Evolutionary conservation across 2,888 invertebrate species (phyloP).

Genomic region (Argyresthia albistria): DNA sequence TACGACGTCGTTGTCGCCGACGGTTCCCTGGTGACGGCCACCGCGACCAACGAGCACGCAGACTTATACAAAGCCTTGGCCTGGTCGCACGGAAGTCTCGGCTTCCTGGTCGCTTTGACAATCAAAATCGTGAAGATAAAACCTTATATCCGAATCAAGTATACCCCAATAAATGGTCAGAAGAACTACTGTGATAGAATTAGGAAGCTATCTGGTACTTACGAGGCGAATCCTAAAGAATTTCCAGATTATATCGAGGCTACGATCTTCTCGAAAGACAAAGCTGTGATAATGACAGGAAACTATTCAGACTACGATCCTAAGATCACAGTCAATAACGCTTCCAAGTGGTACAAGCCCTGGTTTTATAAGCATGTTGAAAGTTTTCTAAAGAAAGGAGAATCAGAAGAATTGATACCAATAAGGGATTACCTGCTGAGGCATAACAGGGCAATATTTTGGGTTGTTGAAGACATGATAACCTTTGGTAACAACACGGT

Average conservation of each 20-base stretch:
- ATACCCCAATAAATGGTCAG: conserved; percentile 75
- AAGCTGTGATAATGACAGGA: conserved; percentile 78
- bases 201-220: conserved; percentile 72
- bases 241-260: conserved; percentile 77
- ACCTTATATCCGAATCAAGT: conserved; percentile 76
- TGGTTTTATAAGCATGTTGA: conserved; percentile 82
- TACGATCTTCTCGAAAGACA: conserved; percentile 74
- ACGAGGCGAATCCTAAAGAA: conserved; percentile 44
- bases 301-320: conserved; percentile 74
- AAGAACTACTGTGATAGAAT: conserved; percentile 75
- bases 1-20: conserved; percentile 78
- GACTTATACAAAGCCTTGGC: conserved; percentile 75
- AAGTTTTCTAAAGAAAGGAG: conserved; percentile 63
- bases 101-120: conserved; percentile 76
- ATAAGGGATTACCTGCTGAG: conserved; percentile 75
- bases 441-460: conserved; percentile 79
- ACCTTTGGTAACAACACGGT: conserved; percentile 78
- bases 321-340: conserved; percentile 62
- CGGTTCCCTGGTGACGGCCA: conserved; percentile 73
- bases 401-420: conserved; percentile 74
- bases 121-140: conserved; percentile 75
- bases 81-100: conserved; percentile 79
- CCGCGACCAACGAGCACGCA: conserved; percentile 65
- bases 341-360: conserved; percentile 78
- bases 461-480: conserved; percentile 82